Evolutionary conservation across 2,113 vertebrate species (phyloP).

Genomic region (Raja brachyura): DNA sequence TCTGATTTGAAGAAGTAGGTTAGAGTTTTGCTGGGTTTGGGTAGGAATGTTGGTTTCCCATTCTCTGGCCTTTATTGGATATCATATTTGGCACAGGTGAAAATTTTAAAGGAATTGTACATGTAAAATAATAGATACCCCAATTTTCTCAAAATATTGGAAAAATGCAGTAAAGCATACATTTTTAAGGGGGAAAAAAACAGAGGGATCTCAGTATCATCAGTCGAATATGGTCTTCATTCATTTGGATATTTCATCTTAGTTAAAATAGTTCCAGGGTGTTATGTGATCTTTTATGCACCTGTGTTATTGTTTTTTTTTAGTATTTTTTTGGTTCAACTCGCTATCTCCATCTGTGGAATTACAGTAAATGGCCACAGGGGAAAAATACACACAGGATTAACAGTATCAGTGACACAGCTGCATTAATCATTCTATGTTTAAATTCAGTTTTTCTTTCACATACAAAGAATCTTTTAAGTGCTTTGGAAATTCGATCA

Average conservation of each 20-base stretch:
- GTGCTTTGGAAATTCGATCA: constrained; percentile 30
- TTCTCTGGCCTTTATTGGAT: not conserved
- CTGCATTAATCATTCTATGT: constrained; percentile 24
- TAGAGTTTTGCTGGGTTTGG: not conserved
- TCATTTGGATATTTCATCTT: not conserved
- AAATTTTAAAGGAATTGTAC: not conserved
- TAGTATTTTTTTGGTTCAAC: constrained; percentile 1
- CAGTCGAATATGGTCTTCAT: not conserved
- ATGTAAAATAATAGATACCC: not conserved
- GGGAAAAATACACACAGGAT: constrained; percentile 35
- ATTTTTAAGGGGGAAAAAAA: not conserved
- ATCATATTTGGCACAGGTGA: not conserved
- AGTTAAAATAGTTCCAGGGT: constrained; percentile 7
- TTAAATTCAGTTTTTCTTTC: constrained; percentile 21
- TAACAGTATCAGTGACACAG: constrained; percentile 29
- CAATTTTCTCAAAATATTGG: not conserved
- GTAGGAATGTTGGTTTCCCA: not conserved
- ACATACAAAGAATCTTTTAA: constrained; percentile 23
- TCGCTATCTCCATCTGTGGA: constrained; percentile 25
- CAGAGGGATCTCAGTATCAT: not conserved
- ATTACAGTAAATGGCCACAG: constrained; percentile 29
- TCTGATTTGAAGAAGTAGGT: not conserved
- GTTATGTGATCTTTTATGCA: constrained; percentile 15
- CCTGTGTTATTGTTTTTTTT: constrained; percentile 36
- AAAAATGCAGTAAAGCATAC: not conserved